phyloP scores from a whole-genome alignment of 2,888 invertebrate species.

The Phyllotreta striolata region DNA sequence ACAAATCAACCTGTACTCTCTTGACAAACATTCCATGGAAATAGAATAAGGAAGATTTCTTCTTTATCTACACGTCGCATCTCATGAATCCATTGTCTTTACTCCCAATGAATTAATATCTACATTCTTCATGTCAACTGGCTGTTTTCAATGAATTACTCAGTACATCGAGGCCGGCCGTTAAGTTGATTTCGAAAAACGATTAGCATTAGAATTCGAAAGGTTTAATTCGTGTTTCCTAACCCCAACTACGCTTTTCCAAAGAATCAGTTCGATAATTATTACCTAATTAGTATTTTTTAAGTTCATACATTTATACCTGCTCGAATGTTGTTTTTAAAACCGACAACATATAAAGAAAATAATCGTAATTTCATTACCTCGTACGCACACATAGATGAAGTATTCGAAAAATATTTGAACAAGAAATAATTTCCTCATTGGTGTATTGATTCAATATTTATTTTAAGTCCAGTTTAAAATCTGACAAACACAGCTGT shows the following conservation, averaged over 20 bases:
- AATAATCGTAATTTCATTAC: constrained; percentile 26
- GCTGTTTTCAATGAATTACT: constrained; percentile 45
- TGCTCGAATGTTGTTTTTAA: constrained; percentile 15
- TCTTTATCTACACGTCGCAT: constrained; percentile 50
- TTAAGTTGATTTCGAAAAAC: constrained; percentile 25
- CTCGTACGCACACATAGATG: constrained; percentile 22
- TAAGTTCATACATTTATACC: too few relatives aligned
- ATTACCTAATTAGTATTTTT: too few relatives aligned
- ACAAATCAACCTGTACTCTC: constrained; percentile 44
- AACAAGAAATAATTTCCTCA: constrained; percentile 34
- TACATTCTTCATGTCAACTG: constrained; percentile 50
- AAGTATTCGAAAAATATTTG: constrained; percentile 39
- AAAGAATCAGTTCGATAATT: too few relatives aligned
- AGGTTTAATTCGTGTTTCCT: too few relatives aligned
- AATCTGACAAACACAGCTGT: constrained; percentile 50
- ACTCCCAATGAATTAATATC: constrained; percentile 50
- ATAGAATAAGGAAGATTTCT: constrained; percentile 49
- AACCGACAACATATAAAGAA: constrained; percentile 16
- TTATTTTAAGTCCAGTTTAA: constrained; percentile 55
- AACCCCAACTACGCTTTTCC: too few relatives aligned
- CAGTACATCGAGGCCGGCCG: constrained; percentile 27
- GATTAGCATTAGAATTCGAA: constrained; percentile 13
- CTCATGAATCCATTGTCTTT: constrained; percentile 50
- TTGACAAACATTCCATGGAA: constrained; percentile 42
- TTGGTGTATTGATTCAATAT: constrained; percentile 46